Conservation (phyloP, 2,113 vertebrate species). For the Atlantisia rogersi region DNA sequence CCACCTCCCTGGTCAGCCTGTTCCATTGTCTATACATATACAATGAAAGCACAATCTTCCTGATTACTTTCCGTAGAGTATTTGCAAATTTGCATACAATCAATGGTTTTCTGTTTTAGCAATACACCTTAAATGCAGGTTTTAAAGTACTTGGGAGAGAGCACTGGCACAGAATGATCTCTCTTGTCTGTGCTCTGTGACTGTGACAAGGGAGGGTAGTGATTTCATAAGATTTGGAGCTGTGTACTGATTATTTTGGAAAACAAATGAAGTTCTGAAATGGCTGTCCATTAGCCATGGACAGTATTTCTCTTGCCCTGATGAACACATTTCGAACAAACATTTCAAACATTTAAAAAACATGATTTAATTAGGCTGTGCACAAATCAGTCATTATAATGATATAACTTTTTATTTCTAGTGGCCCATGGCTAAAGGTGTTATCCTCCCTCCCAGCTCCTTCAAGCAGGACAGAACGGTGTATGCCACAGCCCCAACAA, state of each 20-base stretch:
- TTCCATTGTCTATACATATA: neutral
- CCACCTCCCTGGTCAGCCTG: no score
- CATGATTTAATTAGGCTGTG: neutral
- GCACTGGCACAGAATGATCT: neutral
- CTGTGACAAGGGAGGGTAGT: neutral
- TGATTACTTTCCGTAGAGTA: neutral
- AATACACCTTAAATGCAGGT: neutral
- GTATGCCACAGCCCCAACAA: accelerated
- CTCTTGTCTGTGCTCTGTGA: neutral
- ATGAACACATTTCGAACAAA: neutral
- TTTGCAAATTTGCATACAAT: neutral
- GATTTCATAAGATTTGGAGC: neutral
- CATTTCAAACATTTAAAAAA: neutral
- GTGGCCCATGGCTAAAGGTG: neutral
- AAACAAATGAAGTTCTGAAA: neutral
- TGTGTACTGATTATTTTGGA: neutral
- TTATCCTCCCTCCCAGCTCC: neutral
- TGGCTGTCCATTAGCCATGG: neutral
- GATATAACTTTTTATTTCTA: neutral
- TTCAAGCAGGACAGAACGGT: neutral
- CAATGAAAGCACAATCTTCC: neutral
- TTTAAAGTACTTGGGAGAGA: neutral
- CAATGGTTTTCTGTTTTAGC: neutral
- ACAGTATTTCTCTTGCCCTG: neutral
- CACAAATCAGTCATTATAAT: neutral